Evolutionary conservation across 2,888 invertebrate species (phyloP), one percentile per base, ranked within the genome.

Genomic region (Mythimna pallens): DNA sequence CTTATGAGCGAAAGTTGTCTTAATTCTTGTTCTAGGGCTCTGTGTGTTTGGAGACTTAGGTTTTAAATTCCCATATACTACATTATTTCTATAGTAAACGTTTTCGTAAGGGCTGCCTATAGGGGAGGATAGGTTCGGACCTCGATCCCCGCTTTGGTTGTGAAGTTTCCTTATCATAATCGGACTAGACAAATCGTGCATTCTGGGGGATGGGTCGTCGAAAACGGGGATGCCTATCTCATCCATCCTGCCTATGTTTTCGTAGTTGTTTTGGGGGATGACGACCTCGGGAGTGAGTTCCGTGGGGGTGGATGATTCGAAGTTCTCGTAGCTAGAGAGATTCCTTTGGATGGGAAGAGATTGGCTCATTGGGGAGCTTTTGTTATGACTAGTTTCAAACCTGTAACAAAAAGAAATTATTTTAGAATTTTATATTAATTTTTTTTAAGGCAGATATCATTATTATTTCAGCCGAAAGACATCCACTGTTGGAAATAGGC

Each of bases 91-190:
- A 34, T 94, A 91, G 65, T 95, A 94, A 2, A 97, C 96, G 88
- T 97, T 98, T 90, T 98, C 97, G 85, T 97, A 97, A 0, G 97
- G 97, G 83, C 97, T 97, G 6, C 92, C 91, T 70, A 92, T 87
- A 0, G 94, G 94, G 0, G 94, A 93, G 0, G 90, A 81, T 4
- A 87, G 75, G 34, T 76, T 79, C 10, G 86, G 84, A 75, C 70
- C 84, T 58, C 85, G 83, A 62, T 85, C 79, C 36, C 81, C 86
- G 30, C 89, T 93, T 86, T 93, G 92, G 86, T 92, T 77, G 12
- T 87, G 82, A 20, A 90, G 80, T 85, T 94, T 96, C 68, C 95
- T 93, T 81, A 95, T 93, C 91, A 95, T 91, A 55, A 94, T 90
- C 0, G 95, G 96, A 91, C 96, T 96, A 89, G 96, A 94, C 61